Conservation (phyloP, 2,888 invertebrate species). For the Ptychoptera contaminata region DNA sequence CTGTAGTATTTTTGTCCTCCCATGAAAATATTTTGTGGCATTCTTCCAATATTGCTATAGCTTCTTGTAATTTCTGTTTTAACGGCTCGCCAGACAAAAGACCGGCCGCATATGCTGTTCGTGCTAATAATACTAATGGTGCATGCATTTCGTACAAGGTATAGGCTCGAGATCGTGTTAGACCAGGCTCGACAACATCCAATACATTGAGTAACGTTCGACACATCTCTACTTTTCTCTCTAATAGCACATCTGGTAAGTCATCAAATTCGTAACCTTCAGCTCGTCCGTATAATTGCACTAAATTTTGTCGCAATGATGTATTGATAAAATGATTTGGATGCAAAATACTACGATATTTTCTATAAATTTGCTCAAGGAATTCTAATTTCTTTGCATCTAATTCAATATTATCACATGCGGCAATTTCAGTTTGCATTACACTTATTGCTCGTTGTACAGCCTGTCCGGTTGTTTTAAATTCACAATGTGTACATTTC, state of each 20-base stretch:
- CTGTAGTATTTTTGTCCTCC: slow-evolving; percentile 38
- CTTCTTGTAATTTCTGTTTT: slow-evolving; percentile 45
- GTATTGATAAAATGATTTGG: slow-evolving; percentile 58
- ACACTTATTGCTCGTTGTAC: slow-evolving; percentile 43
- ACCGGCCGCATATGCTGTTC: slow-evolving; percentile 43
- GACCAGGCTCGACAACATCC: slow-evolving; percentile 60
- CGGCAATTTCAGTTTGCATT: slow-evolving; percentile 51
- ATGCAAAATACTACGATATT: slow-evolving; percentile 56
- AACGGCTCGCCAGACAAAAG: slow-evolving; percentile 41
- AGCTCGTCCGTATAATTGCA: slow-evolving; percentile 64
- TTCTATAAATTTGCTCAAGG: slow-evolving; percentile 43
- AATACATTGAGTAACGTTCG: slow-evolving; percentile 45
- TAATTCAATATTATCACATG: slow-evolving; percentile 40
- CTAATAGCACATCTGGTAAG: slow-evolving; percentile 53
- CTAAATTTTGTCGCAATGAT: slow-evolving; percentile 48
- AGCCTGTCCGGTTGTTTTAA: slow-evolving; percentile 41
- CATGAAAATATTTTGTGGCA: slow-evolving; percentile 46
- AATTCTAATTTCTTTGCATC: slow-evolving; percentile 44
- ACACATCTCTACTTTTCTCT: slow-evolving; percentile 61
- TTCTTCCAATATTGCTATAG: slow-evolving; percentile 44
- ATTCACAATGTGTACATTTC: slow-evolving; percentile 39
- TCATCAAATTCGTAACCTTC: slow-evolving; percentile 55
- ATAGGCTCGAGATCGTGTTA: slow-evolving; percentile 60
- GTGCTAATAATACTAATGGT: slow-evolving; percentile 53
- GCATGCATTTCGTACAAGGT: slow-evolving; percentile 69